A percentile compares a stretch with the other conserved stretches of the same genome.
phyloP scores from a whole-genome alignment of 2,797 vertebrate genomes.

The Anguilla obscura region DNA sequence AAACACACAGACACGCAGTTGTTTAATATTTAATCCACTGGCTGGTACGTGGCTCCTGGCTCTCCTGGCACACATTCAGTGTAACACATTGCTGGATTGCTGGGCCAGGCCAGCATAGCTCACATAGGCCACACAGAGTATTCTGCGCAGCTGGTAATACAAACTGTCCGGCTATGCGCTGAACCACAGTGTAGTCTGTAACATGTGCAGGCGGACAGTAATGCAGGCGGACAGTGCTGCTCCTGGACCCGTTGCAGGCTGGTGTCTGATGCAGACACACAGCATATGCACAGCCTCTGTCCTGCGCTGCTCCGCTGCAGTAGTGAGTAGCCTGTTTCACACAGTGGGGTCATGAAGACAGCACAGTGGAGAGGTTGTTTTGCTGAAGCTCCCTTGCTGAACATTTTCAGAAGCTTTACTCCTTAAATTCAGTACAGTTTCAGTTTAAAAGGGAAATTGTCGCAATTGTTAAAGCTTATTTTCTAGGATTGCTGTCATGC shows the following conservation, averaged over 20 bases:
- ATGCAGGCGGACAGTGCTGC: conserved; percentile 55
- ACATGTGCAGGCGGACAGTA: conserved; percentile 35
- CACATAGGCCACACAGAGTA: conserved; percentile 25
- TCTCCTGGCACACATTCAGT: conserved; percentile 10
- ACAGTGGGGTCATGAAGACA: conserved; percentile 23
- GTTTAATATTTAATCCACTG: conserved; percentile 31
- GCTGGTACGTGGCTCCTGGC: background rate
- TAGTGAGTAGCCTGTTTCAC: background rate
- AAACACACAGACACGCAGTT: conserved; percentile 28
- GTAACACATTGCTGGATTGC: conserved; percentile 8
- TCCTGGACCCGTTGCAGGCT: conserved; percentile 45
- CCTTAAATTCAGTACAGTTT: too few species aligned
- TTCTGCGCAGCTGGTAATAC: conserved; percentile 31
- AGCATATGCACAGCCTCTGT: conserved; percentile 51
- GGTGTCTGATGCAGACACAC: conserved; percentile 55
- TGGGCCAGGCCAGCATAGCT: conserved; percentile 9
- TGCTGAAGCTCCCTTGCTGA: background rate
- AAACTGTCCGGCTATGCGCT: conserved; percentile 21
- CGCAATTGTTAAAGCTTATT: background rate
- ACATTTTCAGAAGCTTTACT: background rate
- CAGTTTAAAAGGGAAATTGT: too few species aligned
- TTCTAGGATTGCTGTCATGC: background rate
- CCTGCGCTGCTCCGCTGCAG: conserved; percentile 33
- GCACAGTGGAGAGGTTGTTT: conserved; percentile 43
- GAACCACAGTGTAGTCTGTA: conserved; percentile 9